Evolutionary conservation across 2,113 vertebrate genomes (phyloP).

Genomic region (Rhinolophus sinicus): DNA sequence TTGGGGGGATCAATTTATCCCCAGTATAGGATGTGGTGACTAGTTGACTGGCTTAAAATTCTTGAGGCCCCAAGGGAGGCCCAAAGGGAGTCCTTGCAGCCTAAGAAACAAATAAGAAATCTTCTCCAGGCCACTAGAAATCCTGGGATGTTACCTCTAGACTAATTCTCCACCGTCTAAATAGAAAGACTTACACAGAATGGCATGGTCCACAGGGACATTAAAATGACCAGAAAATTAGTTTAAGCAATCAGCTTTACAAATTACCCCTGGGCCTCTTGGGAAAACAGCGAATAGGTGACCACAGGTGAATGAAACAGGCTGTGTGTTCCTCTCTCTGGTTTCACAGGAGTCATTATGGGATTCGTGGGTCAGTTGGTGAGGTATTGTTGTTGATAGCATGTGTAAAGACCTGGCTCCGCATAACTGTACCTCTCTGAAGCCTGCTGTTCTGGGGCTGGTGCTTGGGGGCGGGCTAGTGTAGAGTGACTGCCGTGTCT

Average conservation of each 20-base stretch:
- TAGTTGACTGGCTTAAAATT: background rate
- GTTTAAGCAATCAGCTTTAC: background rate
- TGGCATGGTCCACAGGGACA: background rate
- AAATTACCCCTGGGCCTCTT: background rate
- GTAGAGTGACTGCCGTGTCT: background rate
- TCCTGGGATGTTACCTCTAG: background rate
- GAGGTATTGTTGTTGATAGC: background rate
- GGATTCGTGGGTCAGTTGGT: no score
- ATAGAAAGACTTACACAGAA: background rate
- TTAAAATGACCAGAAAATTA: background rate
- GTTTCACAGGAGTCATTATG: accelerated
- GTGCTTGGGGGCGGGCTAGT: accelerated
- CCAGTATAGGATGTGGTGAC: no score
- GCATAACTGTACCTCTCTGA: background rate
- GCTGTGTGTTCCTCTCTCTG: background rate
- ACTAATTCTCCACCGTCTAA: background rate
- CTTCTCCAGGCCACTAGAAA: background rate
- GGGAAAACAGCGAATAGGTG: background rate
- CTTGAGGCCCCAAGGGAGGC: background rate
- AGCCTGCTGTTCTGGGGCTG: background rate
- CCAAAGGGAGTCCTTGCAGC: background rate
- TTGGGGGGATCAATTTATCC: background rate
- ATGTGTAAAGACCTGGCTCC: no score
- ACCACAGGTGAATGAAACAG: background rate
- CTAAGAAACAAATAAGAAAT: background rate